Evolutionary conservation across 1,140 invertebrate species (phyloP).

Genomic region (Pseudomyrmex flavicornis): DNA sequence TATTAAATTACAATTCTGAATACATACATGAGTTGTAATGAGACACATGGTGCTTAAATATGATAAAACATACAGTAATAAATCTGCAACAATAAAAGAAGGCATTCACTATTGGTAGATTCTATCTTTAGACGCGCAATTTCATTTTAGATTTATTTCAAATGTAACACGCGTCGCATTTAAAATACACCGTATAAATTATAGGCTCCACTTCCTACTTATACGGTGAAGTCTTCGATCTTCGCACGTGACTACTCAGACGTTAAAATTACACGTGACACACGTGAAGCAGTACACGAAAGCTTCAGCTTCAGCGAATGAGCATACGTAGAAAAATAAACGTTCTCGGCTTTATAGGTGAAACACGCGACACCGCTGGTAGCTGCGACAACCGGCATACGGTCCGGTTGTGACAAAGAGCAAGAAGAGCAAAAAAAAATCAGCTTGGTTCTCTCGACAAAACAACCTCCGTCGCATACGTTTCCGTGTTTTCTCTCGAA

Average conservation of each 20-base stretch:
- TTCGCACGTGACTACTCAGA: not conserved
- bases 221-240: not conserved
- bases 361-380: constrained; percentile 32
- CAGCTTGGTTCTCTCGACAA: not conserved
- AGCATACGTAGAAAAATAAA: constrained; percentile 40
- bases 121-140: constrained; percentile 1
- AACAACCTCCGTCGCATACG: constrained; percentile 34
- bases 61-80: not conserved
- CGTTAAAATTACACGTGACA: constrained; percentile 48
- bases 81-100: not conserved
- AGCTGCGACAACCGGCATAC: not conserved
- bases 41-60: not conserved
- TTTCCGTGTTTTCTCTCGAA: constrained; percentile 34
- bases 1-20: constrained; percentile 43
- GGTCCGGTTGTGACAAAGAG: constrained; percentile 21
- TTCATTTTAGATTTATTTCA: not conserved
- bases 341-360: constrained; percentile 13
- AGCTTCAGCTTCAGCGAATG: constrained; percentile 4
- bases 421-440: constrained; percentile 25
- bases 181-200: constrained; percentile 20
- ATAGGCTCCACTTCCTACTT: not conserved
- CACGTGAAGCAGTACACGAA: constrained; percentile 11
- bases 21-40: not conserved
- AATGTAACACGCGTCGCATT: not conserved
- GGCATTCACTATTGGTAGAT: not conserved